Evolutionary conservation across 2,888 invertebrate genomes (phyloP).

Genomic region (Trachelus tabidus): DNA sequence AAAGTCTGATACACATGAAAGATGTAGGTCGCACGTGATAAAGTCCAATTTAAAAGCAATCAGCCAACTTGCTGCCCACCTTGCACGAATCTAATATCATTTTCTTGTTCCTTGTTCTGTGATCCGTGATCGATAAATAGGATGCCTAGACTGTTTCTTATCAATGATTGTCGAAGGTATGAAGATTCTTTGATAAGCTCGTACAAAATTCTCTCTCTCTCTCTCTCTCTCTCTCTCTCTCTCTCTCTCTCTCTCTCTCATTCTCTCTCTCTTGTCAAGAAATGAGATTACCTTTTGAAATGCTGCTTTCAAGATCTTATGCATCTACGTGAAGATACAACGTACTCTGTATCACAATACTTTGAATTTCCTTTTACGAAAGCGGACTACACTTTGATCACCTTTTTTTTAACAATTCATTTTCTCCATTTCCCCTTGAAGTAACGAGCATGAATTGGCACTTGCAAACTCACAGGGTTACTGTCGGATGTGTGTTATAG

Average conservation of each 20-base stretch:
- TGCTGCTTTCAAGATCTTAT: not conserved
- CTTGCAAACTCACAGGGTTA: not conserved
- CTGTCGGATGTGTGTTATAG: not conserved
- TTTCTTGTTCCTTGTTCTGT: not conserved
- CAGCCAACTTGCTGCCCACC: conserved; percentile 10
- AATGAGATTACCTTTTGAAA: not conserved
- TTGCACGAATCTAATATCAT: not conserved
- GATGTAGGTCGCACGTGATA: conserved; percentile 33
- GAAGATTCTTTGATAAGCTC: not conserved
- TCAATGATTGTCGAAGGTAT: not conserved
- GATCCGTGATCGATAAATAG: not conserved
- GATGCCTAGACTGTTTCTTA: not conserved
- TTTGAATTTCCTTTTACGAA: not conserved
- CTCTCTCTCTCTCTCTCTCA: not conserved
- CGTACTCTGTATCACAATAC: not conserved
- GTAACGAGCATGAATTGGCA: not conserved
- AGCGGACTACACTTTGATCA: not conserved
- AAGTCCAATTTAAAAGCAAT: conserved; percentile 44
- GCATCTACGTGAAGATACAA: not conserved
- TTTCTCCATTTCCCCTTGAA: not conserved
- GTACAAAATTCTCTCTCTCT: not conserved
- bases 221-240: not conserved
- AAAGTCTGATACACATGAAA: not conserved
- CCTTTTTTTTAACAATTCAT: not conserved
- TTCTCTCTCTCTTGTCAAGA: not conserved